phyloP scores from a whole-genome alignment of 2,113 vertebrate genomes.

The Colaptes auratus region DNA sequence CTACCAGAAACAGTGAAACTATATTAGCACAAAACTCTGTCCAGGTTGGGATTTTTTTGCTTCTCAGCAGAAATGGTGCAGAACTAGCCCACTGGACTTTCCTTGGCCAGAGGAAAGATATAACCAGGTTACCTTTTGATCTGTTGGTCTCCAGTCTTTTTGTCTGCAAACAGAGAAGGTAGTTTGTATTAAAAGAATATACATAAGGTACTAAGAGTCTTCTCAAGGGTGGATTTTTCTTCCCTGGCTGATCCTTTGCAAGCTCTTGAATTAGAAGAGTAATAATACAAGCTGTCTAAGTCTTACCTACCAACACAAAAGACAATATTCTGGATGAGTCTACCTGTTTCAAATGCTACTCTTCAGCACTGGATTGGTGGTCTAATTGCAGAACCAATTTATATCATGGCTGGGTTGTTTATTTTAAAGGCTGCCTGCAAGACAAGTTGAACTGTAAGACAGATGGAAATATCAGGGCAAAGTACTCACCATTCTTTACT shows the following conservation, averaged over 20 bases:
- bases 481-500: neutral
- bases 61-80: neutral
- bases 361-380: neutral
- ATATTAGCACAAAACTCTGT: neutral
- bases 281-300: neutral
- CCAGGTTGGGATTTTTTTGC: neutral
- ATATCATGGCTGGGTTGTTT: slow-evolving; percentile 1
- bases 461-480: slow-evolving; percentile 19
- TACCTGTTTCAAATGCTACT: neutral
- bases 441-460: slow-evolving; percentile 10
- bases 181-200: neutral
- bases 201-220: neutral
- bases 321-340: neutral
- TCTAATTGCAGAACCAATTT: neutral
- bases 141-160: neutral
- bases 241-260: neutral
- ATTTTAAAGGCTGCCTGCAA: neutral
- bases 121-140: neutral
- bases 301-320: neutral
- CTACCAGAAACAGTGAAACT: neutral
- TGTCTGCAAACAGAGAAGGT: neutral
- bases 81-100: neutral
- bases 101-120: neutral
- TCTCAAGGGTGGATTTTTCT: neutral
- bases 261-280: neutral